Base-by-base conservation (phyloP, 2,113 vertebrate species). In the Poeciliopsis prolifica region DNA sequence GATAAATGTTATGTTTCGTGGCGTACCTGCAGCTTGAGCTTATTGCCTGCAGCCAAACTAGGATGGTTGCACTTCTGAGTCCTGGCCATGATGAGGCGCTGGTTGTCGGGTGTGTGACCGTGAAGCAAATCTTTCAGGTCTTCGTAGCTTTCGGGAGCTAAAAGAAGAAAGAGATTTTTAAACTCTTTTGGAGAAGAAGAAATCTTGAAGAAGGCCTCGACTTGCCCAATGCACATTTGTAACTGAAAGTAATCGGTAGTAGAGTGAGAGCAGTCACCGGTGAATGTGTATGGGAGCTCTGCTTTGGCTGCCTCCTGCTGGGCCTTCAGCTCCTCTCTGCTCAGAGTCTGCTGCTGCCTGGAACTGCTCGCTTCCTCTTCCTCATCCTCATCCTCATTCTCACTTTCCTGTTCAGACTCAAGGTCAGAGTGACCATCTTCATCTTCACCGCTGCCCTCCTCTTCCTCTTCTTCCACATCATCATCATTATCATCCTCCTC, bases 41-140 rank as follows among this genome's bases (percentile, higher is more conserved):
- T 99, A 91, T 98, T 99, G 72, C 96, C 97, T 0, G 74, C 92
- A 35, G 95, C 95, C 54, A 99, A 93, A 84, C 97, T 97, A 0
- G 97, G 96, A 67, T 99, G 98, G 91, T 95, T 96, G 89, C 96
- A 96, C 54, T 97, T 97, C 87, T 95, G 95, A 73, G 96, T 96
- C 63, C 97, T 93, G 75, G 96, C 97, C 87, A 99, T n/a, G 70
- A 99, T 94, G 88, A 94, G 68, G 66, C 94, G 92, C 92, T 97
- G 96, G 75, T 98, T 90, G 62, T 96, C 96, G 3, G 78, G 28
- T 0, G 94, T 87, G 87, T 94, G 95, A 72, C 93, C 96, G 0
- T 17, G 51, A 48, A 99, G 82, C 72, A 98, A 75, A 17, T 91
- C 87, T 68, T 87, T 94, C 74, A 99, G 92, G 4, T 94, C 94